Percentiles rank a stretch among this genome's conserved stretches.
These are phyloP conservation scores for Himalopsyche anomala DNA, from an alignment of 2,888 invertebrate species.

Conservation along the genomic window DNA sequence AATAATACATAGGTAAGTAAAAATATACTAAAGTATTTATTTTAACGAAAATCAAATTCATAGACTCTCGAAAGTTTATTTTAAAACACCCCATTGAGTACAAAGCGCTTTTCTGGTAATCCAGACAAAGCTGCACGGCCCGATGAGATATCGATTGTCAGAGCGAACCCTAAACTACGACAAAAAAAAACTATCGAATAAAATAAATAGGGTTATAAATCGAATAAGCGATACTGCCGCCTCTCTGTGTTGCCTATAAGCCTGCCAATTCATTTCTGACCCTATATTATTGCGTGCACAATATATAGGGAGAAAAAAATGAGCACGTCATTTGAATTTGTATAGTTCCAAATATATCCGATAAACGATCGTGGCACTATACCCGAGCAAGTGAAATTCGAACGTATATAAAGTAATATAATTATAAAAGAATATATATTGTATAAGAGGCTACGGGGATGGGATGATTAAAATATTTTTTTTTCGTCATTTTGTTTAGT, in stretches of 20 bases:
- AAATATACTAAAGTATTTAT: no score
- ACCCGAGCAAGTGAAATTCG: no score
- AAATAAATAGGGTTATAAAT: conserved; percentile 58
- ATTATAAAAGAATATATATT: no score
- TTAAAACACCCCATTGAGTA: background rate
- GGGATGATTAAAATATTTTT: no score
- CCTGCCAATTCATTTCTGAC: conserved; percentile 54
- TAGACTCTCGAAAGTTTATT: background rate
- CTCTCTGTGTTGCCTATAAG: conserved; percentile 49
- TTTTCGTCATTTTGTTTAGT: no score
- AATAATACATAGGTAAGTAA: no score
- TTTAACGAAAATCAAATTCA: no score
- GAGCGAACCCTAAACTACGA: conserved; percentile 27
- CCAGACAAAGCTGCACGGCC: conserved; percentile 3
- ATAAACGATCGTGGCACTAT: no score
- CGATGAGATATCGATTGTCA: background rate
- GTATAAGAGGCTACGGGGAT: no score
- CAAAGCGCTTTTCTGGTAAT: background rate
- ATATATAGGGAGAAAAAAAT: background rate
- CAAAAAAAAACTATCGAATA: conserved; percentile 56
- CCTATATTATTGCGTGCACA: conserved; percentile 4
- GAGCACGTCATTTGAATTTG: no score
- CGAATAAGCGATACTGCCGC: conserved; percentile 51
- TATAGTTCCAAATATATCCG: no score
- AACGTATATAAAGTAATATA: no score